These are phyloP conservation scores for Myotis myotis DNA, from an alignment of 2,797 vertebrate genomes.

Conservation along the genomic window DNA sequence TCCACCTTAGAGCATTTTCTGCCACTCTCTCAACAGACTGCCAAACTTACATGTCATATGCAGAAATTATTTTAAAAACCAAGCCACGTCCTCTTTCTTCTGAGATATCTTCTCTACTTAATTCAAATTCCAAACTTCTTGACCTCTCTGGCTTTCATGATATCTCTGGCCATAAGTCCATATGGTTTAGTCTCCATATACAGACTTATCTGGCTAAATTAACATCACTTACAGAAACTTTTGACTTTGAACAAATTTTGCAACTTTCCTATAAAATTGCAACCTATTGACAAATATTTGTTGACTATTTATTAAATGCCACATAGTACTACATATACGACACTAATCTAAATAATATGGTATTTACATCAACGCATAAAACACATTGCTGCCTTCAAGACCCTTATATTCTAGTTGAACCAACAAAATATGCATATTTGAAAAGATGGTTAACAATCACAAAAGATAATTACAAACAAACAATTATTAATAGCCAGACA, in stretches of 20 bases:
- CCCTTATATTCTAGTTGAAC: not conserved
- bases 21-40: not conserved
- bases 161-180: not conserved
- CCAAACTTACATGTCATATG: not conserved
- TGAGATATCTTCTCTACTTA: not conserved
- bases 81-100: not conserved
- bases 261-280: not conserved
- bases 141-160: not conserved
- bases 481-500: not conserved
- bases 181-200: not conserved
- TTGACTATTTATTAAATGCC: not conserved
- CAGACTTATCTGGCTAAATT: not conserved
- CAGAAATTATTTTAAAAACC: not conserved
- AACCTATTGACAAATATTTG: constrained; percentile 8
- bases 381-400: not conserved
- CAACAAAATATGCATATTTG: not conserved
- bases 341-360: not conserved
- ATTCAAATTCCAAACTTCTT: not conserved
- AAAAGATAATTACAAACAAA: constrained; percentile 8
- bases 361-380: not conserved
- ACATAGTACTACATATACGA: not conserved
- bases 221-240: not conserved
- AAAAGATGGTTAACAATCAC: not conserved
- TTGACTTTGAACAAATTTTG: not conserved
- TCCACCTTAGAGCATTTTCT: not conserved